Conservation (phyloP, 2,797 vertebrate species). For the Sparidentex hasta region DNA sequence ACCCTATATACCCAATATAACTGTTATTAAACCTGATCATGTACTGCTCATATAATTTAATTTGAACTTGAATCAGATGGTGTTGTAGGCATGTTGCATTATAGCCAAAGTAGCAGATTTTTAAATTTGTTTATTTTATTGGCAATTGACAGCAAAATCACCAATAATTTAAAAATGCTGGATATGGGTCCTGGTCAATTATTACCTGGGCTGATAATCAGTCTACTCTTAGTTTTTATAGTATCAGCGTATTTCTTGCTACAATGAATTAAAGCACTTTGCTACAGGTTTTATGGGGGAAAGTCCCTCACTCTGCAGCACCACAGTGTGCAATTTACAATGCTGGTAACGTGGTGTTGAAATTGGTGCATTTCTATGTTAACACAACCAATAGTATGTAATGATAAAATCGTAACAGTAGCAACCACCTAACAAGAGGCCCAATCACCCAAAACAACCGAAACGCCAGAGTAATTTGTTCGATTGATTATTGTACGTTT, state of each 20-base stretch:
- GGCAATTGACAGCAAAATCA: no score
- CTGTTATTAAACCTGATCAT: background rate
- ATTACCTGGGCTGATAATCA: no score
- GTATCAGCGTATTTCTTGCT: fast-evolving
- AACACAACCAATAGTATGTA: background rate
- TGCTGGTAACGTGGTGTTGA: background rate
- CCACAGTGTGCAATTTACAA: background rate
- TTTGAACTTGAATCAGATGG: no score
- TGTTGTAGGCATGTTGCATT: no score
- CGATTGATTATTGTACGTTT: background rate
- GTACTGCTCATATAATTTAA: background rate
- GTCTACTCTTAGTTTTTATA: no score
- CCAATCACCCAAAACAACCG: background rate
- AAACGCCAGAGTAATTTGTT: background rate
- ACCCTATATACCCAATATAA: background rate
- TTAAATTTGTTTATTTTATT: background rate
- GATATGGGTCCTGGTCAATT: no score
- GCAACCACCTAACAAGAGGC: background rate
- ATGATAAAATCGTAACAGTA: background rate
- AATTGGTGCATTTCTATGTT: background rate
- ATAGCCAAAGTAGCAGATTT: no score
- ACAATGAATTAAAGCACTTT: background rate
- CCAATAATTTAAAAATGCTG: no score
- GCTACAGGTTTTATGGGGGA: background rate
- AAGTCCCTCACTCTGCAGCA: background rate